Evolutionary conservation across 2,113 vertebrate genomes (phyloP), one percentile per base, ranked within the genome.

Genomic region (Corydoras maculifer): DNA sequence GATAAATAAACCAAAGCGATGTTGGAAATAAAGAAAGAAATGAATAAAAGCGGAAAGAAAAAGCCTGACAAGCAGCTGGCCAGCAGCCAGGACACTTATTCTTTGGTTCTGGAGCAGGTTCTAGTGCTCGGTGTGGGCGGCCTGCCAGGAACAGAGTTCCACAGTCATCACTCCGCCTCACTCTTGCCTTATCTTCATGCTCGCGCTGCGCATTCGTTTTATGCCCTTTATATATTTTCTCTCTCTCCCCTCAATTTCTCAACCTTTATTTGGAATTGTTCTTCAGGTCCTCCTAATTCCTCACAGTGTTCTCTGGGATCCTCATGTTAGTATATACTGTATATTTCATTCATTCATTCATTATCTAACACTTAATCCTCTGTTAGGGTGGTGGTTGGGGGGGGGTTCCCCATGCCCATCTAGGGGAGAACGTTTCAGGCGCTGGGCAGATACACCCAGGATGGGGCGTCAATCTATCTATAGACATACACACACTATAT

Each of bases 61-160:
- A 72, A 80, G 78, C 80, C 53, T 75, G 78, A 84, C 84, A 86
- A 85, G 79, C 74, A 53, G 64, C 83, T 87, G 88, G 87, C 85
- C 74, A 73, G 73, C 62, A 67, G 87, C 86, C 87, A 86, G 87
- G 75, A 75, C 82, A 87, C 77, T 83, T 85, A 79, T 80, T 85
- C 85, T 84, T 71, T 72, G 32, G 75, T 82, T 85, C 82, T 82
- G 80, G 83, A 84, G 84, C 82, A 76, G 85, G 82, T 72, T 83
- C 83, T 81, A 79, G 82, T 78, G 80, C 83, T 84, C 76, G 68
- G 70, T 48, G 77, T 86, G 84, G 65, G 85, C 85, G 72, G 51
- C 18, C 58, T 74, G 85, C 83, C 87, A 90, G 75, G 65, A 32
- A 75, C 43, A 81, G 51, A 81, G 77, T 25, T 25, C 18, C 18